These are phyloP conservation scores for Sciurus carolinensis DNA, from an alignment of 2,797 vertebrate genomes.

Conservation along the genomic window DNA sequence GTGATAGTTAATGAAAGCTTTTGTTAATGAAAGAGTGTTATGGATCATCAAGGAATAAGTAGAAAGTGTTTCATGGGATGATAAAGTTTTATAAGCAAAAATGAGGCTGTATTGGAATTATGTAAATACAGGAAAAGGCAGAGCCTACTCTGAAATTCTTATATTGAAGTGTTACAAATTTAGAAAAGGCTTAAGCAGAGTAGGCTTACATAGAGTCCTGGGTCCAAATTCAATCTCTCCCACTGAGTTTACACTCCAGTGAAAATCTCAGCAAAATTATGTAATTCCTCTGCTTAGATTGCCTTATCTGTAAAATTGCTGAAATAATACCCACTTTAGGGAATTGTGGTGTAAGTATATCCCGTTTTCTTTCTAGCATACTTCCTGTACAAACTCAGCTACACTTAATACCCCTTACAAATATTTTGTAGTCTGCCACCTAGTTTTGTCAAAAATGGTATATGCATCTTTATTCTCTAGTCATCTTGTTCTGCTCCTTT, in stretches of 20 bases:
- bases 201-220: background rate
- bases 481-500: background rate
- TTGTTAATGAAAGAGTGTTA: background rate
- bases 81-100: constrained; percentile 37
- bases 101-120: background rate
- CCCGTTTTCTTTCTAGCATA: background rate
- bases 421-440: background rate
- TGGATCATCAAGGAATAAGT: background rate
- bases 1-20: background rate
- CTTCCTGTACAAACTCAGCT: background rate
- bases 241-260: constrained; percentile 17
- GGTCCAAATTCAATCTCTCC: background rate
- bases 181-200: background rate
- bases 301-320: constrained; percentile 1
- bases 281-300: background rate
- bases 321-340: background rate
- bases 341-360: background rate
- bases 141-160: background rate
- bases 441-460: constrained; percentile 3
- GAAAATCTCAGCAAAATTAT: constrained; percentile 6
- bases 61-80: background rate
- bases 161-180: background rate
- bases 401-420: background rate
- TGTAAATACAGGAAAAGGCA: background rate
- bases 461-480: background rate